Percentiles rank a stretch among this genome's conserved stretches.
phyloP scores from a whole-genome alignment of 1,140 invertebrate species.

The Aphaenogaster floridana region DNA sequence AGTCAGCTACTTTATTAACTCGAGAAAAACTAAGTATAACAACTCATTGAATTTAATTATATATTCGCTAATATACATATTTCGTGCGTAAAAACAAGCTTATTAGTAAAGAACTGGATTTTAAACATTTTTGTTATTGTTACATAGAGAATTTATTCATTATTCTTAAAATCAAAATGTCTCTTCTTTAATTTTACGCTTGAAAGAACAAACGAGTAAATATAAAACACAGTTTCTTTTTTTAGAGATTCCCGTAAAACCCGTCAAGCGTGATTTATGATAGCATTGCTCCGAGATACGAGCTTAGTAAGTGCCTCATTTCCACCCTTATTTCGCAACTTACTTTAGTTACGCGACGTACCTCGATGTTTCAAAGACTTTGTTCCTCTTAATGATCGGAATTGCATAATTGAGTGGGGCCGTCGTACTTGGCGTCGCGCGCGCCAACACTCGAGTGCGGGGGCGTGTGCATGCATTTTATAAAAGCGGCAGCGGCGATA shows the following conservation, averaged over 20 bases:
- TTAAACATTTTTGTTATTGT: background rate
- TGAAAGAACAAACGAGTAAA: background rate
- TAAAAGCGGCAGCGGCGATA: conserved; percentile 41
- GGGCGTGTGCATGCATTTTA: conserved; percentile 46
- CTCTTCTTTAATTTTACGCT: conserved; percentile 2
- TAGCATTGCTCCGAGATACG: background rate
- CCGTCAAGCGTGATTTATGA: conserved; percentile 5
- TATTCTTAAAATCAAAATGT: conserved; percentile 16
- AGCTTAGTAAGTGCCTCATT: conserved; percentile 30
- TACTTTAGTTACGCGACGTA: conserved; percentile 30
- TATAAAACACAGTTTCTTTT: background rate
- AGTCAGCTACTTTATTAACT: conserved; percentile 6
- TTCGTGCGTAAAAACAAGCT: background rate
- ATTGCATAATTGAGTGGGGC: conserved; percentile 52
- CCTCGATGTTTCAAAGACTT: conserved; percentile 17
- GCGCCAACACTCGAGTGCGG: conserved; percentile 20
- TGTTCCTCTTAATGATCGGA: conserved; percentile 46
- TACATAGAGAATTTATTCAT: background rate
- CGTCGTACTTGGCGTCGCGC: conserved; percentile 5
- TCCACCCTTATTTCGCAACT: conserved; percentile 34
- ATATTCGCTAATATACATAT: background rate
- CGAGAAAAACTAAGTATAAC: background rate
- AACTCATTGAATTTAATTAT: background rate
- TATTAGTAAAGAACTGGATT: background rate
- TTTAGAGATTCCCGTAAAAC: background rate